phyloP scores from a whole-genome alignment of 2,888 invertebrate species.

The Hydriomena furcata region DNA sequence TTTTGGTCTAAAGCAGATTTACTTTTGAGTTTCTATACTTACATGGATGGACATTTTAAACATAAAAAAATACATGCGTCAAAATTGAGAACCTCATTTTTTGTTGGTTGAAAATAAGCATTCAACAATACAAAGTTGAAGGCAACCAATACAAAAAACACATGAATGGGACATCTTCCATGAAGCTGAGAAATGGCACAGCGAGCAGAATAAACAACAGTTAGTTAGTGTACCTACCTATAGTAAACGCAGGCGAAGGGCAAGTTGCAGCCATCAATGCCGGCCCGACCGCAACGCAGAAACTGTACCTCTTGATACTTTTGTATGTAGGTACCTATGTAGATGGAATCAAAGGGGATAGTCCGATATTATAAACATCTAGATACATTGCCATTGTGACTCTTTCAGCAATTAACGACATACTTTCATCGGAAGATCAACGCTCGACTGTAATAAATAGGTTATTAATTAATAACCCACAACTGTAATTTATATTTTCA shows the following conservation, averaged over 20 bases:
- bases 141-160: conserved; percentile 35
- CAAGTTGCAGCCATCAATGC: conserved; percentile 56
- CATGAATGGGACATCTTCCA: conserved; percentile 33
- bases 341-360: conserved; percentile 33
- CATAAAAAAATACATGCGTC: neutral
- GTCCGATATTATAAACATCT: conserved; percentile 7
- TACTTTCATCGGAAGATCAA: too few relatives aligned
- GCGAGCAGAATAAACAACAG: conserved; percentile 17
- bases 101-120: too few relatives aligned
- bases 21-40: too few relatives aligned
- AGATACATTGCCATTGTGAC: conserved; percentile 15
- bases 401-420: too few relatives aligned
- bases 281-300: conserved; percentile 57
- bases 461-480: too few relatives aligned
- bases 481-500: too few relatives aligned
- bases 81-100: too few relatives aligned
- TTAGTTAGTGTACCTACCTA: neutral
- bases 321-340: too few relatives aligned
- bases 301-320: conserved; percentile 39
- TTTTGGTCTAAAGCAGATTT: too few relatives aligned
- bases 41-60: too few relatives aligned
- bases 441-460: too few relatives aligned
- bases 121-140: conserved; percentile 23
- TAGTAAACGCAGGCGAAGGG: conserved; percentile 44
- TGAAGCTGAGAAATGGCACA: conserved; percentile 40